Conservation (phyloP, 2,113 vertebrate genomes). For the Sterrhoptilus dennistouni region DNA sequence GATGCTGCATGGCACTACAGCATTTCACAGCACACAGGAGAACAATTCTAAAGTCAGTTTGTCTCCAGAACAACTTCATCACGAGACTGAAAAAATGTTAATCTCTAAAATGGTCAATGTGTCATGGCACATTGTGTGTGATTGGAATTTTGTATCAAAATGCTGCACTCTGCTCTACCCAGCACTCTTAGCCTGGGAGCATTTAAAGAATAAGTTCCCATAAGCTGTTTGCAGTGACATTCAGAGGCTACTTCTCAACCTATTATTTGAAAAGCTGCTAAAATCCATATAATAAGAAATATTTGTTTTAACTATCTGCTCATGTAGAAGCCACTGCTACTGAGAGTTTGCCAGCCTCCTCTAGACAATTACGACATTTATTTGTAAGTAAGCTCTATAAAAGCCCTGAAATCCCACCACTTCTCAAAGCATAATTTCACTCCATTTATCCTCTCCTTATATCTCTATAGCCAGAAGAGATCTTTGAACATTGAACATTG, state of each 20-base stretch:
- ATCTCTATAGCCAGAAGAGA: neutral
- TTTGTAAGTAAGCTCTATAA: neutral
- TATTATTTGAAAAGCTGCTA: neutral
- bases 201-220: neutral
- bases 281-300: neutral
- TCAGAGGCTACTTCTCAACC: neutral
- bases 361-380: neutral
- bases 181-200: neutral
- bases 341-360: neutral
- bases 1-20: neutral
- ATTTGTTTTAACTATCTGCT: neutral
- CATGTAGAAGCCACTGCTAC: neutral
- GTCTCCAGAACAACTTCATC: constrained; percentile 16
- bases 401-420: neutral
- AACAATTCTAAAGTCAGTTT: neutral
- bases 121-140: neutral
- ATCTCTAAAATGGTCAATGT: constrained; percentile 19
- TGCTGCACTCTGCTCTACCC: neutral
- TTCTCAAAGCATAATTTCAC: neutral
- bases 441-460: neutral
- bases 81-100: constrained; percentile 48
- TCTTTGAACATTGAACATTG: neutral
- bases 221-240: neutral
- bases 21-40: neutral
- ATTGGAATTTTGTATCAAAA: neutral